These are phyloP conservation scores for Albula goreensis DNA, from an alignment of 2,113 vertebrate species.

Conservation along the genomic window DNA sequence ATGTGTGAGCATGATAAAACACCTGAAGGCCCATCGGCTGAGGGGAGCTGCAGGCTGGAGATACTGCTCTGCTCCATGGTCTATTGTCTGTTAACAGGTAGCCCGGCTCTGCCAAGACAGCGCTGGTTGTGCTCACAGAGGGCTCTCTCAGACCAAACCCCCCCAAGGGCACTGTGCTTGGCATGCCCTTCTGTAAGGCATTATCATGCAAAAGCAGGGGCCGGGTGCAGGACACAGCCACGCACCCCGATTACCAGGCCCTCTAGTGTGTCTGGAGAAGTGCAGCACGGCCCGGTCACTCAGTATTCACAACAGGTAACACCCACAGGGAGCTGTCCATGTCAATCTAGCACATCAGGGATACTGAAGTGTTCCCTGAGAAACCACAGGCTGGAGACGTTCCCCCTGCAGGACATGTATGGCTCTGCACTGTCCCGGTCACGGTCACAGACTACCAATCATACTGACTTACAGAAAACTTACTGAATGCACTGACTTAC, in stretches of 20 bases:
- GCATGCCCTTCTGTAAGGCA: not conserved
- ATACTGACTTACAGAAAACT: not conserved
- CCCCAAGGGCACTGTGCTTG: not conserved
- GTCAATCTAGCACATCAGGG: constrained; percentile 31
- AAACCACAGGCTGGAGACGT: constrained; percentile 22
- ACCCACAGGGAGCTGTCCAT: constrained; percentile 24
- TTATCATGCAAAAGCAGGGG: not conserved
- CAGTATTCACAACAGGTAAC: constrained; percentile 32
- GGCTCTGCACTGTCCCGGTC: not conserved
- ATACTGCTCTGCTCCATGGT: not conserved
- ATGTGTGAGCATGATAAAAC: not conserved
- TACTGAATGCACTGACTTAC: not conserved
- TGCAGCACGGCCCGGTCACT: constrained; percentile 34
- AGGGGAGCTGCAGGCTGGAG: not conserved
- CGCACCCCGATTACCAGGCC: not conserved
- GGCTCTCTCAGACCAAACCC: not conserved
- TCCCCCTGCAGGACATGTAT: not conserved
- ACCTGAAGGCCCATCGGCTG: not conserved
- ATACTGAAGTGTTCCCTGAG: constrained; percentile 26
- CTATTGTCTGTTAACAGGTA: not conserved
- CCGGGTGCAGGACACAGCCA: not conserved
- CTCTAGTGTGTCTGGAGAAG: constrained; percentile 23
- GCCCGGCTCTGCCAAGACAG: not conserved
- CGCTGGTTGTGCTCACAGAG: not conserved
- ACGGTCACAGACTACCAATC: not conserved